These are phyloP conservation scores for Leptopilina boulardi DNA, from an alignment of 1,140 invertebrate genomes.

Conservation along the genomic window DNA sequence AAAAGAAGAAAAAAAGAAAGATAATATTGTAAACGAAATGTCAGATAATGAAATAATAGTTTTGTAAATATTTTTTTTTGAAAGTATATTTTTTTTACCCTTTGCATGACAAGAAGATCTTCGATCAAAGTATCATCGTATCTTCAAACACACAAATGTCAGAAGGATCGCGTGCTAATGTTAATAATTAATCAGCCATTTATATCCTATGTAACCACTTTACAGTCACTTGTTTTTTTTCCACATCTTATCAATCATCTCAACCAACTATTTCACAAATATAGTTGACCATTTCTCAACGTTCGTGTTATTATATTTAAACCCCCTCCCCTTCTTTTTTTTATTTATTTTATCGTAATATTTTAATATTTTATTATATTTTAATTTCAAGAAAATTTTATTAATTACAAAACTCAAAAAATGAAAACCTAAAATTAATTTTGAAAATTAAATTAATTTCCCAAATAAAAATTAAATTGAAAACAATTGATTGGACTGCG, in stretches of 20 bases:
- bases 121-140: constrained; percentile 13
- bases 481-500: too few relatives aligned
- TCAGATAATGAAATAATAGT: background rate
- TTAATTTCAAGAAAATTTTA: too few relatives aligned
- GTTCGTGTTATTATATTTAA: background rate
- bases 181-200: constrained; percentile 45
- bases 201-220: constrained; percentile 22
- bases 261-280: background rate
- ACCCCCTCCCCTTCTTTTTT: too few relatives aligned
- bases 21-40: background rate
- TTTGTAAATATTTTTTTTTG: constrained; percentile 4
- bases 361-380: too few relatives aligned
- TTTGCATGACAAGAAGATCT: background rate
- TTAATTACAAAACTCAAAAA: too few relatives aligned
- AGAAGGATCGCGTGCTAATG: constrained; percentile 38
- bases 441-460: too few relatives aligned
- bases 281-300: background rate
- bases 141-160: constrained; percentile 8
- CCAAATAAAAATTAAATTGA: too few relatives aligned
- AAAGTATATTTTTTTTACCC: too few relatives aligned
- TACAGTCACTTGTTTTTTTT: constrained; percentile 37
- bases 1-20: background rate
- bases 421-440: too few relatives aligned
- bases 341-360: too few relatives aligned
- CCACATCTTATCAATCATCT: background rate